Percentiles rank a stretch among this genome's conserved stretches.
phyloP scores from a whole-genome alignment of 2,888 invertebrate species.

The Stenodema calcarata region DNA sequence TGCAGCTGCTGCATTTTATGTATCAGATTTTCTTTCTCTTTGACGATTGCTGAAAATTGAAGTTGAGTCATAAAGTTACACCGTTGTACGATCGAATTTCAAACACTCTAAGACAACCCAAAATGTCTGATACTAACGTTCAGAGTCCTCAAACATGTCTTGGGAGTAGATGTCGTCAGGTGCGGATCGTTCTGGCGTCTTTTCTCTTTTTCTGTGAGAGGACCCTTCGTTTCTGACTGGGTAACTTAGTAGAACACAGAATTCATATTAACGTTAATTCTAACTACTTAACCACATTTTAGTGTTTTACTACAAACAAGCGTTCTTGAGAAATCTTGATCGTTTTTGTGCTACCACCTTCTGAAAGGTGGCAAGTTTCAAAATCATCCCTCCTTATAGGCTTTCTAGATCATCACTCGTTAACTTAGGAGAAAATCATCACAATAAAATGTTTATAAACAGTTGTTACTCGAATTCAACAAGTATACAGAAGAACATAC shows the following conservation, averaged over 20 bases:
- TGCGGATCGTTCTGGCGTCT: neutral
- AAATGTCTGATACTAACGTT: conserved; percentile 38
- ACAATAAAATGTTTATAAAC: too few relatives aligned
- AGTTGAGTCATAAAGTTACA: too few relatives aligned
- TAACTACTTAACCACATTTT: too few relatives aligned
- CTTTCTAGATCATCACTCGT: too few relatives aligned
- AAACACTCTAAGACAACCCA: neutral
- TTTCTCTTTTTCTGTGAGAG: neutral
- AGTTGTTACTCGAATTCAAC: too few relatives aligned
- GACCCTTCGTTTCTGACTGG: neutral
- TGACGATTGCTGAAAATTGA: conserved; percentile 30
- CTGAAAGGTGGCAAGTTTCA: too few relatives aligned
- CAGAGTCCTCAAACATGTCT: conserved; percentile 53
- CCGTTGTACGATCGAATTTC: neutral
- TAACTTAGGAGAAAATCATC: too few relatives aligned
- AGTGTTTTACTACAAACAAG: too few relatives aligned
- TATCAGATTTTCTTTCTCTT: conserved; percentile 56
- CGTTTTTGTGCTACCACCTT: too few relatives aligned
- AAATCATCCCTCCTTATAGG: too few relatives aligned
- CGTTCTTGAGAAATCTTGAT: too few relatives aligned
- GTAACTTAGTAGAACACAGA: neutral
- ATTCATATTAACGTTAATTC: too few relatives aligned
- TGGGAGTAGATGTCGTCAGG: conserved; percentile 50
- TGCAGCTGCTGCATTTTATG: conserved; percentile 51
- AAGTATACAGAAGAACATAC: neutral